Evolutionary conservation across 2,888 invertebrate genomes (phyloP), one percentile per base, ranked within the genome.

Genomic region (Odontocerum albicorne): DNA sequence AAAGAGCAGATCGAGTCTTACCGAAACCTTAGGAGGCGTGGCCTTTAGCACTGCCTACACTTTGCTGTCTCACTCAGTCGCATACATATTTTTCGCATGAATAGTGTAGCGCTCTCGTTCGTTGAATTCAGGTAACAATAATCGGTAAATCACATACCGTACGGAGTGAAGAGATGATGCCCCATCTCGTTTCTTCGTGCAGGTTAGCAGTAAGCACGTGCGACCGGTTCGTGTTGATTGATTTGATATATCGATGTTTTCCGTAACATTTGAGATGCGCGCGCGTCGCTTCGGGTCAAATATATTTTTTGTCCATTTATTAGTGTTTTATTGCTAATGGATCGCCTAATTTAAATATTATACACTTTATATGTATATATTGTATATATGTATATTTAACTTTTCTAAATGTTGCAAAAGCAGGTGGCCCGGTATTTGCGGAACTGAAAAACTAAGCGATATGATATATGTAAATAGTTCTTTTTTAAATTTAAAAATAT

Each of bases 61-160:
- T 20, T 17, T 10, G n/a, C 21, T 33, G 13, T 51, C 51, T 51
- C 44, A 15, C 31, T 53, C 46, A 16, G 12, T 17, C 46, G 13
- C 27, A 19, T n/a, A 2, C 20, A 15, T 21, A 43, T 20, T 35
- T 50, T 38, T 22, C 32, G 6, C 32, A n/a, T n/a, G n/a, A n/a
- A n/a, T n/a, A n/a, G n/a, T 54, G 27, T 22, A 13, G 7, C 47
- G 22, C 22, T 55, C 54, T 43, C 49, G 15, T 21, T 47, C 49
- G 42, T 19, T n/a, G 12, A 31, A 49, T 43, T 22, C 47, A 43
- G 55, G 55, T 55, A 51, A 51, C 50, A 45, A 50, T 56, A 39
- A 51, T 46, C 55, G 50, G 55, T 56, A 56, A 56, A 46, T 56
- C 55, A 56, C 55, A 50, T 55, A 55, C 54, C 49, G 36, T 47